Evolutionary conservation across 2,888 invertebrate species (phyloP).

Genomic region (Tortricodes alternella): DNA sequence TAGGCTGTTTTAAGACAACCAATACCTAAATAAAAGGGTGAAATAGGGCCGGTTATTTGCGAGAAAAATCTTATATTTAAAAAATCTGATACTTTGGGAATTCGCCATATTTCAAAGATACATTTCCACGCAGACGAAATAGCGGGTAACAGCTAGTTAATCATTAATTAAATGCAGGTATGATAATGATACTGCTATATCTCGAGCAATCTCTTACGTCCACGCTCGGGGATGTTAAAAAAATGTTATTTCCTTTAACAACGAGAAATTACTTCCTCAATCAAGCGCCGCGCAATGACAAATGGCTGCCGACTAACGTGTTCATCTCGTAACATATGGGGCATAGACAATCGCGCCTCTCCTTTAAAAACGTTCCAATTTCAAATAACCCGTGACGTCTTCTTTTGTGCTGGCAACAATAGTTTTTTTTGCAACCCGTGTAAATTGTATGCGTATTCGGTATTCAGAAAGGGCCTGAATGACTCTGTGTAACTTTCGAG

Average conservation of each 20-base stretch:
- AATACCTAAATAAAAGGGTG: too few relatives aligned
- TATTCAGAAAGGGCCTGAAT: slow-evolving; percentile 60
- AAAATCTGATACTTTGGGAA: too few relatives aligned
- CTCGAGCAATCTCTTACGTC: slow-evolving; percentile 61
- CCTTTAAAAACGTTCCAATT: slow-evolving; percentile 62
- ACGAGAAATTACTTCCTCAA: slow-evolving; percentile 81
- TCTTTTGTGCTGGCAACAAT: slow-evolving; percentile 76
- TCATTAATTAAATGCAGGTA: slow-evolving; percentile 40
- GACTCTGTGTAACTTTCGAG: slow-evolving; percentile 59
- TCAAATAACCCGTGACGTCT: slow-evolving; percentile 68
- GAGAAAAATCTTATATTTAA: too few relatives aligned
- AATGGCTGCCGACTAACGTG: slow-evolving; percentile 72
- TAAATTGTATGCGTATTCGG: slow-evolving; percentile 64
- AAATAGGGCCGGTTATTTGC: too few relatives aligned
- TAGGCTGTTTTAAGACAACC: too few relatives aligned
- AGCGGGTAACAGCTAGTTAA: too few relatives aligned
- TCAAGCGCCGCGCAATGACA: slow-evolving; percentile 73
- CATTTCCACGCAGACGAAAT: slow-evolving; percentile 33
- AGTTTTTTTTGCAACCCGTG: slow-evolving; percentile 67
- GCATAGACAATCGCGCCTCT: slow-evolving; percentile 67
- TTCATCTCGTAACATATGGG: slow-evolving; percentile 78
- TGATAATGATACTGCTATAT: slow-evolving; percentile 56
- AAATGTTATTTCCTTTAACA: slow-evolving; percentile 78
- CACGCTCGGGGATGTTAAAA: slow-evolving; percentile 64
- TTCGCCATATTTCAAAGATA: too few relatives aligned